These are phyloP conservation scores for Hemiscyllium ocellatum DNA, from an alignment of 2,113 vertebrate genomes.

Conservation along the genomic window DNA sequence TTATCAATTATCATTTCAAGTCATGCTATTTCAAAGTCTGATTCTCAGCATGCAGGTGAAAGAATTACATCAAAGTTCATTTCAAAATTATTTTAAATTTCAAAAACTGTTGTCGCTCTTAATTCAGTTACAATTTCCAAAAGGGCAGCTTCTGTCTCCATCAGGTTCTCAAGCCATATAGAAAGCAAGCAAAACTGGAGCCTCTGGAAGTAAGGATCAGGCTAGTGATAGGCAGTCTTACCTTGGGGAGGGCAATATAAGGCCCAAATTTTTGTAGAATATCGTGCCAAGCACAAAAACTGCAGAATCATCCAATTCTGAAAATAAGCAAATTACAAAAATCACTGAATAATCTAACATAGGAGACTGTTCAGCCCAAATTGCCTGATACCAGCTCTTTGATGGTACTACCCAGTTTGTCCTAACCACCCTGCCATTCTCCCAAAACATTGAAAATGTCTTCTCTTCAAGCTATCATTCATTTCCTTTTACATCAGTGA, in stretches of 20 bases:
- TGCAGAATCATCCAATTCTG: slow-evolving; percentile 88
- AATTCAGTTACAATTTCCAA: not conserved
- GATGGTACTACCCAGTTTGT: not conserved
- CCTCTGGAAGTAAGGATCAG: not conserved
- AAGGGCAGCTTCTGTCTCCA: not conserved
- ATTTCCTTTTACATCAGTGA: not conserved
- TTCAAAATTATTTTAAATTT: not conserved
- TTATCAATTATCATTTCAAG: not conserved
- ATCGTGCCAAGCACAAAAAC: slow-evolving; percentile 95
- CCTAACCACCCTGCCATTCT: not conserved
- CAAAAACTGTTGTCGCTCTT: too few relatives aligned
- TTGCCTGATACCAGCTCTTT: not conserved
- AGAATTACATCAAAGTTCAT: not conserved
- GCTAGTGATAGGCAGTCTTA: slow-evolving; percentile 55
- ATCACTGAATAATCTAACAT: too few relatives aligned
- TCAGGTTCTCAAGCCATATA: not conserved
- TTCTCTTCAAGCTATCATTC: too few relatives aligned
- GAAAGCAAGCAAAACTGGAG: not conserved
- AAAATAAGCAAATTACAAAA: slow-evolving; percentile 38
- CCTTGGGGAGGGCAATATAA: slow-evolving; percentile 93
- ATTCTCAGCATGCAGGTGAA: not conserved
- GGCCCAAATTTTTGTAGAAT: slow-evolving; percentile 95
- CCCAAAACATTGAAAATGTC: not conserved
- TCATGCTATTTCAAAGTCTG: not conserved
- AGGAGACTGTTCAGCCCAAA: not conserved